These are phyloP conservation scores for Hypercompe scribonia DNA, from an alignment of 2,888 invertebrate genomes.

Conservation along the genomic window DNA sequence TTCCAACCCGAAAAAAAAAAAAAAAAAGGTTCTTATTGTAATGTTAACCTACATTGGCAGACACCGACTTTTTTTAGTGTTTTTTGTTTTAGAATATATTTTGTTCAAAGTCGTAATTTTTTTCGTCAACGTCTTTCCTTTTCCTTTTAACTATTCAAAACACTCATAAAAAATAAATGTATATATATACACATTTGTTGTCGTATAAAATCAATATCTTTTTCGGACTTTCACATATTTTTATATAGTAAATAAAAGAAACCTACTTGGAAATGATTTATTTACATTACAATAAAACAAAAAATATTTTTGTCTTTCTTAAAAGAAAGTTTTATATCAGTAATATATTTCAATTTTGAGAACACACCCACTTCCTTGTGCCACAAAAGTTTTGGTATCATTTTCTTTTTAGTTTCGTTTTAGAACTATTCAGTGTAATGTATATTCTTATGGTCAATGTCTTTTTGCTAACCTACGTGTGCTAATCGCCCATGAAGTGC, in stretches of 20 bases:
- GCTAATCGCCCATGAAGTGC: not conserved
- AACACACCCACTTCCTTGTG: conserved; percentile 19
- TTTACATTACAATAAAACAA: conserved; percentile 9
- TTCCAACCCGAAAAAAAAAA: no score
- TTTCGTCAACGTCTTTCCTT: not conserved
- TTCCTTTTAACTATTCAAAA: not conserved
- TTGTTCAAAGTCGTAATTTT: no score
- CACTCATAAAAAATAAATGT: not conserved
- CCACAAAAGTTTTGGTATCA: conserved; percentile 21
- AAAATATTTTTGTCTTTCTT: conserved; percentile 5
- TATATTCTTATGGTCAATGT: not conserved
- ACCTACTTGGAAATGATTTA: not conserved
- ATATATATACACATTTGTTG: not conserved
- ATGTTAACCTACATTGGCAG: no score
- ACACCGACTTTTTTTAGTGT: no score
- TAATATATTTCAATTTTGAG: conserved; percentile 19
- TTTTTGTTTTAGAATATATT: no score
- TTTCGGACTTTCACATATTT: not conserved
- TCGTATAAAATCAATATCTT: not conserved
- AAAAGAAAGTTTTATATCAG: conserved; percentile 10
- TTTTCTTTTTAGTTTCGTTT: conserved; percentile 26
- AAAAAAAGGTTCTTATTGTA: no score
- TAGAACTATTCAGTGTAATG: conserved; percentile 15
- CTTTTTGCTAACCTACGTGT: not conserved
- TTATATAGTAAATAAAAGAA: not conserved